phyloP scores from a whole-genome alignment of 2,797 vertebrate genomes.

The Pyrocephalus nanus region DNA sequence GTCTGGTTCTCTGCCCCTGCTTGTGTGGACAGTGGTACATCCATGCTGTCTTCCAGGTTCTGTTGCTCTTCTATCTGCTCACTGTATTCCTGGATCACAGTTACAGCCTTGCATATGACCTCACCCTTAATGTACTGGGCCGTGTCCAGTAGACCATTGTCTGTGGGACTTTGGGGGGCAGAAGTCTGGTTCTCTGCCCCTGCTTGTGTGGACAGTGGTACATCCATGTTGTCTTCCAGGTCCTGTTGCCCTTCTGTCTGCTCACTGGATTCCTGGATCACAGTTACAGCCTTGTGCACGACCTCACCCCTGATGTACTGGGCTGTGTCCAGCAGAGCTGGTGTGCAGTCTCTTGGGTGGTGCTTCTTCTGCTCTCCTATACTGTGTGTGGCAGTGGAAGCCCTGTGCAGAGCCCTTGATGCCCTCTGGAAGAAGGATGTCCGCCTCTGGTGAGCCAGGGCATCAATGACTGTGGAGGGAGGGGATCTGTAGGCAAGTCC shows the following conservation, averaged over 20 bases:
- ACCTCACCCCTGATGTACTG: background rate
- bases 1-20: background rate
- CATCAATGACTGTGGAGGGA: background rate
- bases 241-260: background rate
- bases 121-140: background rate
- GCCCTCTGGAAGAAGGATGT: rapidly evolving
- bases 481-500: background rate
- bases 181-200: background rate
- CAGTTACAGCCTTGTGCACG: background rate
- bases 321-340: rapidly evolving
- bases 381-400: too few relatives aligned
- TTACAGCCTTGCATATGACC: background rate
- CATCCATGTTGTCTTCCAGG: background rate
- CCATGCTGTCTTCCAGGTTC: rapidly evolving
- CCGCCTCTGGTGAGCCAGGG: background rate
- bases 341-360: too few relatives aligned
- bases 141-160: background rate
- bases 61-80: background rate
- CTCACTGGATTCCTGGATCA: too few relatives aligned
- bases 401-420: background rate
- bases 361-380: background rate
- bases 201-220: background rate
- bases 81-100: background rate
- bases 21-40: background rate
- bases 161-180: background rate